A percentile compares a stretch with the other conserved stretches of the same genome.
Evolutionary conservation across 1,140 invertebrate genomes (phyloP).

Genomic region (Microplitis mediator): DNA sequence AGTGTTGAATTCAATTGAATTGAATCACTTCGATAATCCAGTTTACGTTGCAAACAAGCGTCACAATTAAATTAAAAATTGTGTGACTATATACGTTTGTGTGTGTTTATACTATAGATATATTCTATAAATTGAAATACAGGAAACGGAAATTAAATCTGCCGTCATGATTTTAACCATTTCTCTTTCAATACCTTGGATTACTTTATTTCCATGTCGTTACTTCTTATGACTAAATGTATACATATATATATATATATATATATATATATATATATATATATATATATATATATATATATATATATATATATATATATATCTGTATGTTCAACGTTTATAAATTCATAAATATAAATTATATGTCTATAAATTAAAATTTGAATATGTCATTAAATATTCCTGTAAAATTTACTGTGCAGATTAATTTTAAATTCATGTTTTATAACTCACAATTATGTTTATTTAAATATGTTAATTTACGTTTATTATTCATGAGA

Average conservation of each 20-base stretch:
- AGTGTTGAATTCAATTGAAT: too few species aligned
- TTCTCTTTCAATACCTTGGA: not conserved
- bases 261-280: not conserved
- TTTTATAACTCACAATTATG: too few species aligned
- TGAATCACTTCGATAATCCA: too few species aligned
- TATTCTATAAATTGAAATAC: not conserved
- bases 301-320: too few species aligned
- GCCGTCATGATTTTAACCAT: slow-evolving; percentile 9
- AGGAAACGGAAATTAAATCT: slow-evolving; percentile 19
- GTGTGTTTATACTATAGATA: not conserved
- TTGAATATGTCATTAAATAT: too few species aligned
- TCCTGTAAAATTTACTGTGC: too few species aligned
- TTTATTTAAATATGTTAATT: too few species aligned
- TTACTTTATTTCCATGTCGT: not conserved
- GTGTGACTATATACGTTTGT: not conserved
- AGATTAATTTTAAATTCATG: too few species aligned
- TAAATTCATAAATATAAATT: not conserved
- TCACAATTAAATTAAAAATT: too few species aligned
- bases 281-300: not conserved
- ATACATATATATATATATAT: not conserved
- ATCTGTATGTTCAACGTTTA: not conserved
- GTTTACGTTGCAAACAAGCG: too few species aligned
- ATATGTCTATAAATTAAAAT: not conserved
- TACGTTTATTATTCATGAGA: too few species aligned
- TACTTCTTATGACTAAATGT: not conserved